Conservation (phyloP, 2,113 vertebrate species). For the Condylura cristata region DNA sequence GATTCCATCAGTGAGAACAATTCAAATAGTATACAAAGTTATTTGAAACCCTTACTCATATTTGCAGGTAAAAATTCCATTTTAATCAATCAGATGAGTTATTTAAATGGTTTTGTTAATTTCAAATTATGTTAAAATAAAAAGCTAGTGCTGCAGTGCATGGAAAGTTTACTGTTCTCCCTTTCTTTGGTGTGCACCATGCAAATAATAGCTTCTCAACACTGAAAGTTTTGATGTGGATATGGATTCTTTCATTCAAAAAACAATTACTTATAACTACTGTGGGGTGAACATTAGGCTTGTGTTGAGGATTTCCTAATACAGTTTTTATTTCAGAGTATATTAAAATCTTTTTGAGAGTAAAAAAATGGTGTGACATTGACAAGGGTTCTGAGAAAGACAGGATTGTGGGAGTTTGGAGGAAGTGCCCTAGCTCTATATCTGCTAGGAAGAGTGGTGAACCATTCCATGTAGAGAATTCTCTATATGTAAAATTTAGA, state of each 20-base stretch:
- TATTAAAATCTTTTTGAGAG: not conserved
- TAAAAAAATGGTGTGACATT: not conserved
- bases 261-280: not conserved
- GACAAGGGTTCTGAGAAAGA: not conserved
- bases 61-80: slow-evolving; percentile 55
- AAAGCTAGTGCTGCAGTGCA: not conserved
- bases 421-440: not conserved
- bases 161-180: not conserved
- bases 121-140: slow-evolving; percentile 51
- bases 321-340: not conserved
- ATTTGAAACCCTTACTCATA: slow-evolving; percentile 43
- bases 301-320: not conserved
- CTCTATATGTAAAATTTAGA: not conserved
- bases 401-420: not conserved
- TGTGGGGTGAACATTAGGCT: not conserved
- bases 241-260: not conserved
- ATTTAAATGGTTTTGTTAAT: slow-evolving; percentile 58
- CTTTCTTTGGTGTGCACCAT: not conserved
- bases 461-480: not conserved
- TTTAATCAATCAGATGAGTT: slow-evolving; percentile 47
- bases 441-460: not conserved
- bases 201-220: not conserved
- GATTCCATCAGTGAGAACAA: slow-evolving; percentile 60
- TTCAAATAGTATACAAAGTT: slow-evolving; percentile 48
- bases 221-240: not conserved